Conservation (phyloP, 2,113 vertebrate species). For the Gila orcuttii region DNA sequence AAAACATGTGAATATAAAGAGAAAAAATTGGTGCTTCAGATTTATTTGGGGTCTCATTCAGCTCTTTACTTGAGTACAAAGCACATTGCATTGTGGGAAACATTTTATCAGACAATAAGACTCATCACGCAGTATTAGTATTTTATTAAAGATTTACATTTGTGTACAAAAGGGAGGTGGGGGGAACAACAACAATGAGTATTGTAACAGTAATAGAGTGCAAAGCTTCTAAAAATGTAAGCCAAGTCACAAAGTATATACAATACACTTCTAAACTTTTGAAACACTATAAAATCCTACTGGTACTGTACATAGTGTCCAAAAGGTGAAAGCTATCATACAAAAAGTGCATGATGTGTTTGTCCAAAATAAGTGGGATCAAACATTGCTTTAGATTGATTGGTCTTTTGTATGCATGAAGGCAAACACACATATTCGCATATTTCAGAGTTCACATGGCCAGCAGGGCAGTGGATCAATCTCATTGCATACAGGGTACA, state of each 20-base stretch:
- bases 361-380: conserved; percentile 5
- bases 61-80: not conserved
- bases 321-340: conserved; percentile 27
- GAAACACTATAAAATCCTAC: conserved; percentile 30
- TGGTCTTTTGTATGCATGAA: conserved; percentile 13
- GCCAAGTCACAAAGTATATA: conserved; percentile 30
- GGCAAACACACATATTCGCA: not conserved
- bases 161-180: conserved; percentile 20
- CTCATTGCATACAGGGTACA: not conserved
- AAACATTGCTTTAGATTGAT: conserved; percentile 31
- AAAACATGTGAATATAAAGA: not conserved
- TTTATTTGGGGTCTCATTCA: not conserved
- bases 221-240: conserved; percentile 34
- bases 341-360: conserved; percentile 38
- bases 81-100: not conserved
- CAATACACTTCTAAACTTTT: conserved; percentile 8
- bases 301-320: conserved; percentile 27
- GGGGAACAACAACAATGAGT: conserved; percentile 61
- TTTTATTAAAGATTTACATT: conserved; percentile 41
- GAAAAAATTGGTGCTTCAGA: not conserved
- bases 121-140: not conserved
- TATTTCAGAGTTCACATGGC: conserved; percentile 5
- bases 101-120: not conserved
- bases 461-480: conserved; percentile 4
- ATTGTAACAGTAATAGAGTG: conserved; percentile 21